Evolutionary conservation across 2,113 vertebrate species (phyloP), one percentile per base, ranked within the genome.

Genomic region (Marmota monax): DNA sequence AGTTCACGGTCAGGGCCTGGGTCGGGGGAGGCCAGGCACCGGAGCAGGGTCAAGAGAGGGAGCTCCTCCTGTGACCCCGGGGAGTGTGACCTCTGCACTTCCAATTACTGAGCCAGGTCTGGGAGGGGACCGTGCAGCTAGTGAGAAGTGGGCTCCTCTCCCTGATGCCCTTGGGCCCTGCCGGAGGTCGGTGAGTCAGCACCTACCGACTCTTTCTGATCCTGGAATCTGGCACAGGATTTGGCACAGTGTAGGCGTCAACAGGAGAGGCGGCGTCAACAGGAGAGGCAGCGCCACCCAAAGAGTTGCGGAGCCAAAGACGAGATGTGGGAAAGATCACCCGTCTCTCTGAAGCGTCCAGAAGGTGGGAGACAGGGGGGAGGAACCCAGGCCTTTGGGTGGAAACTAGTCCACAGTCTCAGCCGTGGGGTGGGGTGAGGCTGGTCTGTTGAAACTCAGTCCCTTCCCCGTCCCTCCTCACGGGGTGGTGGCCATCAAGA

Each of bases 371-470:
- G 29, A 11, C 32, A 37, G 45, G 14, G 14, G 27, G 63, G 70
- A 39, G 51, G 69, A 70, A 77, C n/a, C 67, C 48, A 39, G 32
- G 58, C 73, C 37, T 27, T 13, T 12, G n/a, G 63, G 87, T 72
- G 22, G 18, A 61, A 80, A 90, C 37, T 17, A 11, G 48, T 32
- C 48, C 39, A 58, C 22, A 12, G 42, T 45, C 42, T 5, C 0
- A 12, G 48, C n/a, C 16, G 0, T 56, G 67, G 67, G 39, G 7
- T 1, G 0, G 10, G 48, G n/a, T 48, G 0, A 6, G 58, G n/a
- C 37, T 4, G 45, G 29, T 53, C 32, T 73, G 32, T 7, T 4
- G 32, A 53, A 8, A 13, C 45, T 45, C 77, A 58, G 23, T 25
- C 23, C 9, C 61, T 10, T 23, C 6, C 7, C 61, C 10, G 61